Conservation (phyloP, 2,797 vertebrate genomes). For the Silurus aristotelis region DNA sequence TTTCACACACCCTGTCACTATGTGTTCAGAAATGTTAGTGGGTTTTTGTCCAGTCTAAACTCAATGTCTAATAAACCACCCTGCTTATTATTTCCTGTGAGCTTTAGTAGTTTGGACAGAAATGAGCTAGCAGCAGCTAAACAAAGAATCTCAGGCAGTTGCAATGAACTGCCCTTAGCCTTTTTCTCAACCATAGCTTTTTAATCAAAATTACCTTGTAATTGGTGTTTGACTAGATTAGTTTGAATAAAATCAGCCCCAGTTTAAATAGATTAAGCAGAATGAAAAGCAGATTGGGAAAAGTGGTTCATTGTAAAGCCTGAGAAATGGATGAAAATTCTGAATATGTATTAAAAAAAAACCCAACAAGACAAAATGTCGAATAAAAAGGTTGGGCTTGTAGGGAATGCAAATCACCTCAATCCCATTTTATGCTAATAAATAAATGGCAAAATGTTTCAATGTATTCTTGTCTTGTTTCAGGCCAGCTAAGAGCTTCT, state of each 20-base stretch:
- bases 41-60: constrained; percentile 56
- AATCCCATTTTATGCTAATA: constrained; percentile 91
- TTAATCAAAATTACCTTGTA: constrained; percentile 73
- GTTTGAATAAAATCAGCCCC: constrained; percentile 67
- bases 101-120: constrained; percentile 51
- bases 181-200: constrained; percentile 66
- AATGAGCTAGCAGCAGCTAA: constrained; percentile 38
- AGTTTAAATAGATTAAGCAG: constrained; percentile 66
- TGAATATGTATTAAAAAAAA: constrained; percentile 49
- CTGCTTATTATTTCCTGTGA: constrained; percentile 51
- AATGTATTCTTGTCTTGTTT: constrained; percentile 96
- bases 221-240: constrained; percentile 75
- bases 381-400: constrained; percentile 63
- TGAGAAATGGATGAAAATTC: constrained; percentile 64
- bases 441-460: constrained; percentile 82
- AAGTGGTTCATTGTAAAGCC: constrained; percentile 62
- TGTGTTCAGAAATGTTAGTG: constrained; percentile 79
- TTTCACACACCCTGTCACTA: constrained; percentile 81
- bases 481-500: constrained; percentile 90
- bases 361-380: background rate
- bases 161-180: constrained; percentile 57
- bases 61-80: constrained; percentile 20
- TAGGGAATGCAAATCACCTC: constrained; percentile 88
- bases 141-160: constrained; percentile 34
- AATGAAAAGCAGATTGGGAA: constrained; percentile 63